phyloP scores from a whole-genome alignment of 2,888 invertebrate species.

The Hemistola chrysoprasaria region DNA sequence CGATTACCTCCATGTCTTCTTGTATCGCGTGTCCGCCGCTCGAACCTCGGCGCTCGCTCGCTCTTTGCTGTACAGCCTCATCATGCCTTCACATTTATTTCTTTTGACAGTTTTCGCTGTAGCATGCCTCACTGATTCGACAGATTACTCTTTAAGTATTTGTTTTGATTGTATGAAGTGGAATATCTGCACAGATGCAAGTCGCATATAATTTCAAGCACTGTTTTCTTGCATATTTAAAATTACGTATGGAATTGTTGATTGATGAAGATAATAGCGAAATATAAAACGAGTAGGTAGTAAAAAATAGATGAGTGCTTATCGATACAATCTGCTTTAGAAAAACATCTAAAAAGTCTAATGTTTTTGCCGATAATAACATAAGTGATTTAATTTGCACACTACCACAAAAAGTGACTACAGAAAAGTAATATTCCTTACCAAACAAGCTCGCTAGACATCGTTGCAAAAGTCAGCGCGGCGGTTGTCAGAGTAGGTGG shows the following conservation, averaged over 20 bases:
- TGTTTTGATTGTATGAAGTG: constrained; percentile 27
- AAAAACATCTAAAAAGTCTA: too few species aligned
- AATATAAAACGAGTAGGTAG: constrained; percentile 3
- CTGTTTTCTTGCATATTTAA: constrained; percentile 6
- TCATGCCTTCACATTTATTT: constrained; percentile 55
- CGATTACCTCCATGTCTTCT: constrained; percentile 74
- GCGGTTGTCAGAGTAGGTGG: constrained; percentile 33
- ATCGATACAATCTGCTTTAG: background rate
- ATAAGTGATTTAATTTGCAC: too few species aligned
- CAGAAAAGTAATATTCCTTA: constrained; percentile 7
- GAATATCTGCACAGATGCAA: constrained; percentile 20
- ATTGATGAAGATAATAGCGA: constrained; percentile 9
- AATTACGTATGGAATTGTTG: constrained; percentile 2
- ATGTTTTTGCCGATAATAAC: too few species aligned
- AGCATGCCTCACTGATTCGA: constrained; percentile 59
- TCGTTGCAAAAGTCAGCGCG: constrained; percentile 21
- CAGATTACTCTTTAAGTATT: constrained; percentile 34
- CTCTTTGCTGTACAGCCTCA: constrained; percentile 38
- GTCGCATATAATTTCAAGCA: constrained; percentile 16
- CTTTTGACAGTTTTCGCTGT: constrained; percentile 70
- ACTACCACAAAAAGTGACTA: constrained; percentile 10
- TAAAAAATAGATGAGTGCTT: constrained; percentile 9
- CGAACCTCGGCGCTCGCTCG: background rate
- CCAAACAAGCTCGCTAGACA: constrained; percentile 15
- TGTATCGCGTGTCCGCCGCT: constrained; percentile 64